These are phyloP conservation scores for Clinocottus analis DNA, from an alignment of 2,113 vertebrate genomes.

Conservation along the genomic window DNA sequence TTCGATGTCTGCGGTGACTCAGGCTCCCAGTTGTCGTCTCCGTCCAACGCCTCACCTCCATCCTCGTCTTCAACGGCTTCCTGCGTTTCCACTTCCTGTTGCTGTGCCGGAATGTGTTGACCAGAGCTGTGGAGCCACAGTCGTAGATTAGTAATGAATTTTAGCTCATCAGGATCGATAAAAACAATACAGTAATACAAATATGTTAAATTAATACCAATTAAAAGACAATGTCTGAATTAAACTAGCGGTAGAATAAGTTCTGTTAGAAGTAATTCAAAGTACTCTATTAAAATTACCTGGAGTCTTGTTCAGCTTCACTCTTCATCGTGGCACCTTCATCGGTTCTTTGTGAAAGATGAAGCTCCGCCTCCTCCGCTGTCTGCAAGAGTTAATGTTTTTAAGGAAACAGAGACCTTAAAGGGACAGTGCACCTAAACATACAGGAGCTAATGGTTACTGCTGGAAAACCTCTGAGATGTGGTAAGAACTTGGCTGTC, in stretches of 20 bases:
- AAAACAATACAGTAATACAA: no score
- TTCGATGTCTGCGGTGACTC: neutral
- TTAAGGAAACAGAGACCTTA: no score
- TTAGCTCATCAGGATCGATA: no score
- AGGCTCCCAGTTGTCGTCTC: conserved; percentile 23
- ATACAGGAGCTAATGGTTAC: no score
- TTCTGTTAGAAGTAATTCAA: no score
- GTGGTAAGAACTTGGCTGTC: no score
- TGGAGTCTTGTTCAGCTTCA: neutral
- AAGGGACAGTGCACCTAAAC: no score
- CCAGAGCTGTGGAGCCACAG: neutral
- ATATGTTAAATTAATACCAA: no score
- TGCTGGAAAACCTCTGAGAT: no score
- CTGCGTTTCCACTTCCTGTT: neutral
- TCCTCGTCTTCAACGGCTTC: neutral
- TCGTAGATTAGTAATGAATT: neutral
- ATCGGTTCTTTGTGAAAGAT: neutral
- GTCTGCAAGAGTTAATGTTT: conserved; percentile 10
- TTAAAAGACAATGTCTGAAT: no score
- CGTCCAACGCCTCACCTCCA: neutral
- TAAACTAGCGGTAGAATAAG: no score
- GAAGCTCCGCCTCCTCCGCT: neutral
- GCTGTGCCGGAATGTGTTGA: neutral
- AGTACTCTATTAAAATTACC: conserved; percentile 17
- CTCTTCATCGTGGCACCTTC: neutral